Evolutionary conservation across 2,113 vertebrate species (phyloP).

Genomic region (Vidua macroura): DNA sequence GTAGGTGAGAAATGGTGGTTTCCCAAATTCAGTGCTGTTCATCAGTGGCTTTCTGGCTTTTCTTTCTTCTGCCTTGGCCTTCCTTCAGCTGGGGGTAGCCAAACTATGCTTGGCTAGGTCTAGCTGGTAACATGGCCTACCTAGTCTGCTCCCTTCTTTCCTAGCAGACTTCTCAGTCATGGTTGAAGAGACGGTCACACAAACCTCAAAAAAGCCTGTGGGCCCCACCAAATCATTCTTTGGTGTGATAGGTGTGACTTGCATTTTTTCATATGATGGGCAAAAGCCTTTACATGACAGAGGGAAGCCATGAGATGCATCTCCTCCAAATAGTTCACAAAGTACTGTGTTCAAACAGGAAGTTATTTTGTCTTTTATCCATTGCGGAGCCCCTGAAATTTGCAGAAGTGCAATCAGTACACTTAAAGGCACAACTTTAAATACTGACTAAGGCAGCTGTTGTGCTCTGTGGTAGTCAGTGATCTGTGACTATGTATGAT

Average conservation of each 20-base stretch:
- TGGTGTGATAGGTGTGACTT: background rate
- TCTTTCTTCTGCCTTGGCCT: background rate
- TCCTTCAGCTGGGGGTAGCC: background rate
- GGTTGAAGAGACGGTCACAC: background rate
- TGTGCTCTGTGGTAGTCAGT: background rate
- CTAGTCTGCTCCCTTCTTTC: background rate
- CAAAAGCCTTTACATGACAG: background rate
- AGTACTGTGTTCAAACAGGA: background rate
- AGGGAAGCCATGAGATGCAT: background rate
- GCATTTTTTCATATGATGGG: background rate
- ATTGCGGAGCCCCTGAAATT: background rate
- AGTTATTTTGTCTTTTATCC: background rate
- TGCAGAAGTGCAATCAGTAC: background rate
- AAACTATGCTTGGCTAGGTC: background rate
- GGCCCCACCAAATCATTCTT: fast-evolving
- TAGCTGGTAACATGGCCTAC: background rate
- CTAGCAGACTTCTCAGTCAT: background rate
- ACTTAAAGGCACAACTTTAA: background rate
- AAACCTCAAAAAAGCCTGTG: background rate
- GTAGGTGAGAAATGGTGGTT: background rate
- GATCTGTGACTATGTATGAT: background rate
- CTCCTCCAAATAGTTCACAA: background rate
- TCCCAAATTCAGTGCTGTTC: background rate
- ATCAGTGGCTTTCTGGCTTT: background rate
- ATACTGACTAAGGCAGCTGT: background rate